These are phyloP conservation scores for Mythimna vitellina DNA, from an alignment of 2,888 invertebrate species.

Conservation along the genomic window DNA sequence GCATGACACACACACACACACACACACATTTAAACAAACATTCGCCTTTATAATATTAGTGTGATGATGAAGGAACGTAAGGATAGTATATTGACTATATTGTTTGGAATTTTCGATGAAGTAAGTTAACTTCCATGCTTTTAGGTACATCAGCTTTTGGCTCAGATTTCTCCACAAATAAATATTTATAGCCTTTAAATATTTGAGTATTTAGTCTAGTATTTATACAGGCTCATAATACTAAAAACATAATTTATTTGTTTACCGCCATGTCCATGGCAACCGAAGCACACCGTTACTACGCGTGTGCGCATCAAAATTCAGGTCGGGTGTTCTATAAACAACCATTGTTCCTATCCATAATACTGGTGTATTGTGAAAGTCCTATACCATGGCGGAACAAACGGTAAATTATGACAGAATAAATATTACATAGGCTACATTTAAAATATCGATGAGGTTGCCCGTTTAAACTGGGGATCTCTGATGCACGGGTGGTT, in stretches of 20 bases:
- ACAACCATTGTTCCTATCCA: conserved; percentile 83
- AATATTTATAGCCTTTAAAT: conserved; percentile 32
- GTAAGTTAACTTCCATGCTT: neutral
- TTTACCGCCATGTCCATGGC: conserved; percentile 61
- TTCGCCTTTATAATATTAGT: neutral
- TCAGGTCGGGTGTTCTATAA: conserved; percentile 78
- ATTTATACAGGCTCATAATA: conserved; percentile 37
- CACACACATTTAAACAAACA: neutral
- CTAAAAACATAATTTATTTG: conserved; percentile 57
- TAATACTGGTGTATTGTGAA: conserved; percentile 72
- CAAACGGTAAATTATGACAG: conserved; percentile 57
- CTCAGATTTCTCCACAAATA: conserved; percentile 20
- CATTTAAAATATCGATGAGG: conserved; percentile 21
- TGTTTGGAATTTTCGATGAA: neutral
- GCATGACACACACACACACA: neutral
- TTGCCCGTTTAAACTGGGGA: neutral
- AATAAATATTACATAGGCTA: conserved; percentile 33
- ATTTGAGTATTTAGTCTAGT: conserved; percentile 30
- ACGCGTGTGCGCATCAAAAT: conserved; percentile 77
- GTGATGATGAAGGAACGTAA: neutral
- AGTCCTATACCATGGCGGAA: conserved; percentile 59
- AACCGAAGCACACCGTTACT: conserved; percentile 67
- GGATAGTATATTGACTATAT: neutral
- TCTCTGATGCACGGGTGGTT: neutral
- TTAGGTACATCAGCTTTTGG: neutral